These are phyloP conservation scores for Drosophila busckii DNA, from an alignment of 1,140 invertebrate species.

Conservation along the genomic window DNA sequence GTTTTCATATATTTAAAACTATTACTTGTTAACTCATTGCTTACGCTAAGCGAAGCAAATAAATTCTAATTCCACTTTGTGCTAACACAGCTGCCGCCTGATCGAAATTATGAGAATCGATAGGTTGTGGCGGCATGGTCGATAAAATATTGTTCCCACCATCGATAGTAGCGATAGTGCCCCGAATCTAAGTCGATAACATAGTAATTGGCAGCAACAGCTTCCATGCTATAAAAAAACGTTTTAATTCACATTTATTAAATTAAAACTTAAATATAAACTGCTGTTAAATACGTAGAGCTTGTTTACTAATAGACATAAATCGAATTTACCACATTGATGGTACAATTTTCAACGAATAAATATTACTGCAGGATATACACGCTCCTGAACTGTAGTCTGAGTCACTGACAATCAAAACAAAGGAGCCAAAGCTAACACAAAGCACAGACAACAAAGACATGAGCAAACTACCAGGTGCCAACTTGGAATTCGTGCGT, in stretches of 20 bases:
- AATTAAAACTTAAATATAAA: conserved; percentile 26
- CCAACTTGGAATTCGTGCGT: conserved; percentile 80
- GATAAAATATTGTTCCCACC: too few relatives aligned
- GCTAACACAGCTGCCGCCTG: too few relatives aligned
- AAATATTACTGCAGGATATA: conserved; percentile 9
- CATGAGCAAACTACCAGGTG: conserved; percentile 50
- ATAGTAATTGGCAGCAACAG: conserved; percentile 18
- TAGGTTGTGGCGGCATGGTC: too few relatives aligned
- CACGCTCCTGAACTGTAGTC: conserved; percentile 2
- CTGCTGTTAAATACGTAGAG: neutral
- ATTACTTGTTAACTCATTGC: too few relatives aligned
- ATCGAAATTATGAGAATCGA: too few relatives aligned
- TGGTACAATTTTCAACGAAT: neutral
- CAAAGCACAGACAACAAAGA: conserved; percentile 32
- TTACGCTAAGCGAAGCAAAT: too few relatives aligned
- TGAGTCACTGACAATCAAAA: conserved; percentile 27
- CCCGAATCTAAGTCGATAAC: too few relatives aligned
- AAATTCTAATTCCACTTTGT: too few relatives aligned
- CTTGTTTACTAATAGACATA: too few relatives aligned
- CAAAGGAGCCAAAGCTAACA: conserved; percentile 19
- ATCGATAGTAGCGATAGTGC: too few relatives aligned
- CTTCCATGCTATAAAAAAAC: conserved; percentile 7
- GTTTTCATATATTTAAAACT: too few relatives aligned
- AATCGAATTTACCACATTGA: too few relatives aligned
- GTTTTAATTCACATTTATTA: conserved; percentile 17